A percentile compares a stretch with the other conserved stretches of the same genome.
phyloP scores from a whole-genome alignment of 1,140 invertebrate species.

The Drosophila persimilis region DNA sequence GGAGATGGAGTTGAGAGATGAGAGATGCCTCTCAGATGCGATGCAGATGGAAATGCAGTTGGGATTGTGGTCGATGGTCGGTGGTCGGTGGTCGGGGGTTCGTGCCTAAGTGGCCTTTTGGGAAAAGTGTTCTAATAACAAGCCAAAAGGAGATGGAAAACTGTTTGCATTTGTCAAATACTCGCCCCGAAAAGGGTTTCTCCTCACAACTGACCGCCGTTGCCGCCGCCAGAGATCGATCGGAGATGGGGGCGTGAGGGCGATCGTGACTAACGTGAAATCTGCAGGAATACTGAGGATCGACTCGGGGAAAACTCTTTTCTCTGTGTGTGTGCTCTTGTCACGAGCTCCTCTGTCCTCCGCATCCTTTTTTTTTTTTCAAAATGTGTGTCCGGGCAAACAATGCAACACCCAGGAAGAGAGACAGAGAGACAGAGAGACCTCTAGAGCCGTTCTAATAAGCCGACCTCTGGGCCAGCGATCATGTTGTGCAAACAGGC shows the following conservation, averaged over 20 bases:
- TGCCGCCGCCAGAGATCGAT: no score
- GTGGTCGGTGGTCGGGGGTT: slow-evolving; percentile 32
- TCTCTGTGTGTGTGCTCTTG: slow-evolving; percentile 29
- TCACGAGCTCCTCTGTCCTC: slow-evolving; percentile 36
- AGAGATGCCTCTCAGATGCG: neutral
- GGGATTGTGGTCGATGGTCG: neutral
- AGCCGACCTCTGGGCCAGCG: slow-evolving; percentile 63
- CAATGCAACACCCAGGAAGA: slow-evolving; percentile 47
- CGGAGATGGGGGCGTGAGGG: slow-evolving; percentile 3
- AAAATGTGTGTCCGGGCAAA: slow-evolving; percentile 67
- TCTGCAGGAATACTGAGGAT: neutral
- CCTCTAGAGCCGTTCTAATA: slow-evolving; percentile 64
- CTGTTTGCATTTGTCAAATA: slow-evolving; percentile 80
- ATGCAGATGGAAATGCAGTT: neutral
- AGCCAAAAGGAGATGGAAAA: slow-evolving; percentile 57
- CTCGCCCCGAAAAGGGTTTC: slow-evolving; percentile 54
- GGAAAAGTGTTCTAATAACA: slow-evolving; percentile 79
- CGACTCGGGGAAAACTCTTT: neutral
- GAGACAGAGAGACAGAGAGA: neutral
- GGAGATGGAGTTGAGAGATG: slow-evolving; percentile 13
- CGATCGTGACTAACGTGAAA: slow-evolving; percentile 1
- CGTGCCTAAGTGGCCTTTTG: slow-evolving; percentile 79
- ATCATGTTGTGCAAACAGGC: slow-evolving; percentile 71
- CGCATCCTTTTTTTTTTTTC: slow-evolving; percentile 55
- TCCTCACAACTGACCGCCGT: slow-evolving; percentile 48